Evolutionary conservation across 2,888 invertebrate genomes (phyloP), one percentile per base, ranked within the genome.

Genomic region (Bimastos eiseni): DNA sequence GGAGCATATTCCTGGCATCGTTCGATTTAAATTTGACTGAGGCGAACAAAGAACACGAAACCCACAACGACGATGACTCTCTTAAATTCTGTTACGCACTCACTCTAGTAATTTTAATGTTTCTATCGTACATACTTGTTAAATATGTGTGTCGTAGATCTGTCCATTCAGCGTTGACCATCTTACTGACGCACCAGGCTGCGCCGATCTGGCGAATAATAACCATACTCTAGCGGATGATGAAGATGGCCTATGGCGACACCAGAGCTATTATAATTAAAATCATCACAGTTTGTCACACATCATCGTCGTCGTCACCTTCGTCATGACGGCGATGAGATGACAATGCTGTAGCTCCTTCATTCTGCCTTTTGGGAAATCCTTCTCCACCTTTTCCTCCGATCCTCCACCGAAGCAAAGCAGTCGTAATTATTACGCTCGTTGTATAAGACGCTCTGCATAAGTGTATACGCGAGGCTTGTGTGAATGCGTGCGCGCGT

Each of bases 391-490:
- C 13, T 11, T 4, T 13, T 41, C 13, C 41, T 41, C 49, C 11
- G 70, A 30, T 17, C 49, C 4, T 24, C 19, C 24, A 13, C 49
- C 8, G 30, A 70, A 1, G n/a, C 11, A 11, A 30, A 70, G 70
- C 13, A 6, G 70, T 70, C 70, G 30, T 70, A 70, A 70, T 70
- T n/a, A 70, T 70, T 30, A 70, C n/a, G 70, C n/a, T n/a, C 70
- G 70, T 70, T 70, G 70, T 70, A 70, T 70, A 70, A 70, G 70
- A n/a, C 70, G 70, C 70, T 70, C 30, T n/a, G 70, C 70, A 70
- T 70, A 70, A 70, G n/a, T 70, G 70, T 70, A 70, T 70, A 70
- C 70, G 8, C 70, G 70, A n/a, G 70, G 70, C n/a, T 70, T n/a
- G 70, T 13, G 70, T 70, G 70, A 70, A 70, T 70, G 70, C n/a